Evolutionary conservation across 2,888 invertebrate species (phyloP).

Genomic region (Oasisia sp.): DNA sequence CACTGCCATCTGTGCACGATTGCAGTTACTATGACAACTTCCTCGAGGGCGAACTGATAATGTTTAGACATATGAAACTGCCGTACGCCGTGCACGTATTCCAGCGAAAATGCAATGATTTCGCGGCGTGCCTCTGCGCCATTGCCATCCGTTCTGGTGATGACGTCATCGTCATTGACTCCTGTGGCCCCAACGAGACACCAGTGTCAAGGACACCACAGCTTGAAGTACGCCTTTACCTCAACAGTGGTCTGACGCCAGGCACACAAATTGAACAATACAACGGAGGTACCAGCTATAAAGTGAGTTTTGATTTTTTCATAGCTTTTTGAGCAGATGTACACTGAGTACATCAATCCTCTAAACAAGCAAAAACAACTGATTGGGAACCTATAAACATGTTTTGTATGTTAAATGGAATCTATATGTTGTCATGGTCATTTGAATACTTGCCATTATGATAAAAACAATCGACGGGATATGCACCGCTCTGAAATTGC

Average conservation of each 20-base stretch:
- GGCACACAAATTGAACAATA: conserved; percentile 44
- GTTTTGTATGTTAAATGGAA: no score
- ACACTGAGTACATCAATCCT: background rate
- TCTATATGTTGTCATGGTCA: no score
- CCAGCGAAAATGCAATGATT: no score
- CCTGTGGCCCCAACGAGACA: conserved; percentile 7
- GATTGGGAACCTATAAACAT: background rate
- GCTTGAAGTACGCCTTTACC: conserved; percentile 35
- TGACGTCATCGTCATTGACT: conserved; percentile 13
- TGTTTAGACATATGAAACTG: no score
- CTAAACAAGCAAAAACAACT: no score
- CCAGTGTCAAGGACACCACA: no score
- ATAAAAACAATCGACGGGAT: no score
- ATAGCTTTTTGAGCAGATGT: background rate
- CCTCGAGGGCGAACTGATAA: no score
- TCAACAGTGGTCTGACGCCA: conserved; percentile 47
- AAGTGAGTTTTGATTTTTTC: conserved; percentile 37
- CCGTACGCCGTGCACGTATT: no score
- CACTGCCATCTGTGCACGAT: conserved; percentile 36
- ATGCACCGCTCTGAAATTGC: no score
- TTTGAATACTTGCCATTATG: no score
- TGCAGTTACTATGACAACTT: no score
- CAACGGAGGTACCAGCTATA: conserved; percentile 45
- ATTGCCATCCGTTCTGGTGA: background rate
- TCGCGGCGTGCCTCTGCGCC: conserved; percentile 29